Conservation (phyloP, 2,113 vertebrate genomes). For the Channa maculata region DNA sequence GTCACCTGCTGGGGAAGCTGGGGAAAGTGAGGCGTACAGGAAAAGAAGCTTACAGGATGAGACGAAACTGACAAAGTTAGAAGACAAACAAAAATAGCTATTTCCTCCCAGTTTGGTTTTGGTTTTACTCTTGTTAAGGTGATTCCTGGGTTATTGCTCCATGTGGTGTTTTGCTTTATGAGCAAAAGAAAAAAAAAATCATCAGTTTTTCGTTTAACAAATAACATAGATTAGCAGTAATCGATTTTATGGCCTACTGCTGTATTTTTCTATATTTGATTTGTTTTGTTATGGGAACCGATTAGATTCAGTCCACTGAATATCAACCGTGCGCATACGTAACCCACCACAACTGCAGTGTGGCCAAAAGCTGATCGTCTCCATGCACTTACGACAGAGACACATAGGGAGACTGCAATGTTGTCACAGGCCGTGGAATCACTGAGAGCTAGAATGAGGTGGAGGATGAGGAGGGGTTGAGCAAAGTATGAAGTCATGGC, state of each 20-base stretch:
- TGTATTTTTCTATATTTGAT: not conserved
- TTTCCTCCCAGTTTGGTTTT: not conserved
- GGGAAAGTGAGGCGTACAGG: constrained; percentile 12
- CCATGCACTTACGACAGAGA: constrained; percentile 4
- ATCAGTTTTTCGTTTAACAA: constrained; percentile 9
- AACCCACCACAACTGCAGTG: constrained; percentile 16
- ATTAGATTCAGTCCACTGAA: constrained; percentile 34
- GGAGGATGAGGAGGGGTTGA: constrained; percentile 44
- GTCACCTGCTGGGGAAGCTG: constrained; percentile 57
- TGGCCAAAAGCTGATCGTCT: constrained; percentile 18
- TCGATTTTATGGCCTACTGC: too few species aligned
- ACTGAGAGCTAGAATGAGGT: constrained; percentile 49
- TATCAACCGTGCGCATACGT: constrained; percentile 27
- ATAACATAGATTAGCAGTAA: not conserved
- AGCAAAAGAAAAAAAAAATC: not conserved
- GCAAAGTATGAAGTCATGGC: constrained; percentile 70
- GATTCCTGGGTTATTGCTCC: not conserved
- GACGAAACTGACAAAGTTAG: not conserved
- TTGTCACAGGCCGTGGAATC: constrained; percentile 47
- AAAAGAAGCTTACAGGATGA: not conserved
- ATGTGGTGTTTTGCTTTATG: not conserved
- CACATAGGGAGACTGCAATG: constrained; percentile 31
- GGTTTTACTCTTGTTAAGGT: not conserved
- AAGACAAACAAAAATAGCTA: not conserved
- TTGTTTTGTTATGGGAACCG: constrained; percentile 46